Base-by-base conservation (phyloP, 2,888 invertebrate genomes). In the Brachyopa scutellaris region DNA sequence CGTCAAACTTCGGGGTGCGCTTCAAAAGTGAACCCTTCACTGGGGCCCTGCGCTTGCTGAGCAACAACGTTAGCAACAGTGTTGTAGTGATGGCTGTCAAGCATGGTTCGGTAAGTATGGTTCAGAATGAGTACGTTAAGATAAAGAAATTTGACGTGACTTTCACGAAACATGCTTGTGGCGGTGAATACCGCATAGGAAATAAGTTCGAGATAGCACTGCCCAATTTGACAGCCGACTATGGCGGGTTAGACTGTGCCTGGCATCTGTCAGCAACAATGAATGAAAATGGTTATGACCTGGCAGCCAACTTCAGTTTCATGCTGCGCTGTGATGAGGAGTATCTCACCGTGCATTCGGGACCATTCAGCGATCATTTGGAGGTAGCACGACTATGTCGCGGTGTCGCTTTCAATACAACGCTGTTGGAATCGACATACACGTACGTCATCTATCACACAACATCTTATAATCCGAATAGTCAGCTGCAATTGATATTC, bases 401-500 rank as follows among this genome's bases (percentile, higher is more conserved):
- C 85, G 92, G 90, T 6, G 31, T n/a, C n/a, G 11, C 40, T 6
- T 29, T 84, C 2, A 85, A 86, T 2, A 61, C 53, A 2, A 85
- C 85, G 0, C 8, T 29, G 0, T 3, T 88, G n/a, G n/a, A 8
- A 2, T 55, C 69, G 11, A 90, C 91, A 59, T 85, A 87, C 17
- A 87, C 94, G 0, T 93, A 92, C 88, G 89, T 97, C 33, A 92
- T 94, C 86, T 97, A 95, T 88, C 94, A 94, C 87, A 92, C 93
- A 0, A 91, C 92, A 59, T 62, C 69, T 0, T 87, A 85, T 23
- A 62, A 77, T 1, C 23, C 64, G 0, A 74, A 61, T n/a, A 85
- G 85, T 1, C 72, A 83, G 15, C 85, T 89, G 19, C 51, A 26
- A 0, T 26, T 89, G 6, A 40, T 19, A 7, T 21, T 84, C 0